These are phyloP conservation scores for Teinopalpus imperialis DNA, from an alignment of 2,888 invertebrate genomes.

Conservation along the genomic window DNA sequence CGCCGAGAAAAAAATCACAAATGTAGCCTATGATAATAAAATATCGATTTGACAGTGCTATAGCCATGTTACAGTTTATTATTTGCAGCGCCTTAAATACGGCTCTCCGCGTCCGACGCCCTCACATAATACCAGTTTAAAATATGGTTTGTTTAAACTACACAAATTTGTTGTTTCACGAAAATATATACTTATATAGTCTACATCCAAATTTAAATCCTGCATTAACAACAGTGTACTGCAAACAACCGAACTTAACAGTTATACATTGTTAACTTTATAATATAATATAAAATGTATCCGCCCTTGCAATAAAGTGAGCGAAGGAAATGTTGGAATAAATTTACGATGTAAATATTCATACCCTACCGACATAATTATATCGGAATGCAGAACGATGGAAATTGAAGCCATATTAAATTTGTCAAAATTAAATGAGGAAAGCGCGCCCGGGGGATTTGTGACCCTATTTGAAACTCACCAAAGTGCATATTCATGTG, in stretches of 20 bases:
- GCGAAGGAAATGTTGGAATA: slow-evolving; percentile 7
- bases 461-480: neutral
- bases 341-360: slow-evolving; percentile 17
- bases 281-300: neutral
- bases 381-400: slow-evolving; percentile 4
- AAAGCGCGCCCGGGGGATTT: neutral
- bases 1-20: no score
- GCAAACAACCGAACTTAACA: neutral
- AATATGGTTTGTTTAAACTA: no score
- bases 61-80: no score
- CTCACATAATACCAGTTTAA: no score
- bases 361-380: slow-evolving; percentile 15
- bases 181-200: no score
- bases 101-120: no score
- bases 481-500: slow-evolving; percentile 15
- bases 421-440: slow-evolving; percentile 23
- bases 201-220: no score
- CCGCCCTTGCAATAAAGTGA: neutral
- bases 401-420: slow-evolving; percentile 19
- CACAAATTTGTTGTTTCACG: no score
- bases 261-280: neutral
- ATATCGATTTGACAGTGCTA: no score
- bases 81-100: no score
- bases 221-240: no score
- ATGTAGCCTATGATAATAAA: no score